Evolutionary conservation across 2,888 invertebrate species (phyloP).

Genomic region (Apamea crenata): DNA sequence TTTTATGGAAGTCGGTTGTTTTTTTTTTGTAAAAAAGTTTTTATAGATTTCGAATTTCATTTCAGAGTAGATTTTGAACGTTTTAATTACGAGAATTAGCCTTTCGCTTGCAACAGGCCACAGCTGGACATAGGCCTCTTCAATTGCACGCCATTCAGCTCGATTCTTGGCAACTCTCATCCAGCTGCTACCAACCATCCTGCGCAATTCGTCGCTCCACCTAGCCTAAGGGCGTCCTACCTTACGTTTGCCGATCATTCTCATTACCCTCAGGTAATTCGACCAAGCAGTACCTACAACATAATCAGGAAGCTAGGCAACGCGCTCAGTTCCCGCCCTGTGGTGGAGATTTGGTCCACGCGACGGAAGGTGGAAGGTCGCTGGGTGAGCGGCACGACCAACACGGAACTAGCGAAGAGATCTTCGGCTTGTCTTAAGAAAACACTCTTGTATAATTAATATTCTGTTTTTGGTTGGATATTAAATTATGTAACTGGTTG

Average conservation of each 20-base stretch:
- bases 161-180: too few relatives aligned
- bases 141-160: too few relatives aligned
- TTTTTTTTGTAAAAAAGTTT: too few relatives aligned
- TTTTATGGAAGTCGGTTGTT: too few relatives aligned
- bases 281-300: slow-evolving; percentile 76
- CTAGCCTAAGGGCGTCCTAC: too few relatives aligned
- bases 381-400: slow-evolving; percentile 70
- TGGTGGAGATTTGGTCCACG: slow-evolving; percentile 71
- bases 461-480: neutral
- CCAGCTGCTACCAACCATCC: too few relatives aligned
- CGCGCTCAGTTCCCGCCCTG: slow-evolving; percentile 74
- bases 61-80: too few relatives aligned
- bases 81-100: too few relatives aligned
- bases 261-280: slow-evolving; percentile 73
- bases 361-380: slow-evolving; percentile 50
- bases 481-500: neutral
- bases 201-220: too few relatives aligned
- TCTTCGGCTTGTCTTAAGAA: neutral
- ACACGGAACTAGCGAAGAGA: slow-evolving; percentile 54
- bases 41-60: too few relatives aligned
- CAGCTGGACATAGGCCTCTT: too few relatives aligned
- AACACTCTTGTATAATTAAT: neutral
- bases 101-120: too few relatives aligned
- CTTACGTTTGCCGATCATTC: neutral
- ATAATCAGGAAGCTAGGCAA: slow-evolving; percentile 73